A percentile compares a stretch with the other conserved stretches of the same genome.
Conservation (phyloP, 2,888 invertebrate genomes). For the Coelinius sp. region DNA sequence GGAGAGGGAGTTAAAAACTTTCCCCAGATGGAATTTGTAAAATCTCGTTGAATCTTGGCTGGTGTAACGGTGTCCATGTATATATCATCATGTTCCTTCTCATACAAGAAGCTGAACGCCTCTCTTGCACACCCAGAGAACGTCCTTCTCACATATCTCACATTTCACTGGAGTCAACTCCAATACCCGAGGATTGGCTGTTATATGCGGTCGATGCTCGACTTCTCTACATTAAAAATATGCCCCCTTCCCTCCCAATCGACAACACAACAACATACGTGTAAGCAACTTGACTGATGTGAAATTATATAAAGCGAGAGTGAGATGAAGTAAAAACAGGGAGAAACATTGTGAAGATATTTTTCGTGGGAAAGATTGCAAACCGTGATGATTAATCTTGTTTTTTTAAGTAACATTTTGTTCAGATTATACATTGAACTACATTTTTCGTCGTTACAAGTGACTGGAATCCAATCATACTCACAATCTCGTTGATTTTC, state of each 20-base stretch:
- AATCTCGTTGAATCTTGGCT: constrained; percentile 59
- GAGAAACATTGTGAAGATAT: constrained; percentile 2
- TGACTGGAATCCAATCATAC: too few species aligned
- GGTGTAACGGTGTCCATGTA: constrained; percentile 37
- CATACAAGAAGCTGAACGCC: constrained; percentile 2
- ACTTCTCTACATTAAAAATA: constrained; percentile 36
- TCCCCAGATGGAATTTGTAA: constrained; percentile 62
- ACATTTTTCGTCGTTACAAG: not conserved
- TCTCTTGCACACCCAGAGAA: constrained; percentile 26
- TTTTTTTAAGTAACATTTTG: constrained; percentile 10
- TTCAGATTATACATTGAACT: not conserved
- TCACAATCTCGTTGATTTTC: too few species aligned
- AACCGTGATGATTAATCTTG: constrained; percentile 6
- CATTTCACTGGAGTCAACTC: constrained; percentile 41
- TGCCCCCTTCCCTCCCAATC: not conserved
- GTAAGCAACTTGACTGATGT: not conserved
- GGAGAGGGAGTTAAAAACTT: constrained; percentile 51
- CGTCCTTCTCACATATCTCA: constrained; percentile 48
- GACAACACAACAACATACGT: not conserved
- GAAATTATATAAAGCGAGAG: constrained; percentile 20
- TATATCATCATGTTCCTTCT: constrained; percentile 18
- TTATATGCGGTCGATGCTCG: constrained; percentile 43
- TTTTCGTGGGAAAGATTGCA: constrained; percentile 11
- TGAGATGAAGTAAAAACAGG: not conserved
- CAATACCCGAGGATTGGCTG: constrained; percentile 1